Evolutionary conservation across 2,888 invertebrate genomes (phyloP).

Genomic region (Plemyria rubiginata): DNA sequence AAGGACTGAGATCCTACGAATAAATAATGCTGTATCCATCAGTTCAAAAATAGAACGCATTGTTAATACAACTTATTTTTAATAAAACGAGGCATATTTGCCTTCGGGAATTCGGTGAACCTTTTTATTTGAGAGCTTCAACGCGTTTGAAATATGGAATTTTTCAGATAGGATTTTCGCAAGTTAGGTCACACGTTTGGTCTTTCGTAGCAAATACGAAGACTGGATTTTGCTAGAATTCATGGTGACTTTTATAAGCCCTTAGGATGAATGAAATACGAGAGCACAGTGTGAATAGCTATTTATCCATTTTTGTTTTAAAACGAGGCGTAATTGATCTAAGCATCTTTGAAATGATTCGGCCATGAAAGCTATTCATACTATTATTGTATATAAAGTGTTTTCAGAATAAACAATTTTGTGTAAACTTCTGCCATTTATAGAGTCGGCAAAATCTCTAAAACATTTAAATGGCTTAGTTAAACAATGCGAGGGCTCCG

Average conservation of each 20-base stretch:
- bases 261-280: constrained; percentile 14
- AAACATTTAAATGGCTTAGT: constrained; percentile 45
- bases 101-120: constrained; percentile 30
- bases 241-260: constrained; percentile 21
- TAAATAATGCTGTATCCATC: too few species aligned
- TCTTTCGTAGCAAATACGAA: constrained; percentile 29
- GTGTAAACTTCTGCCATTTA: constrained; percentile 24
- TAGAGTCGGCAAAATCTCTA: constrained; percentile 29
- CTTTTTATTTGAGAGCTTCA: constrained; percentile 33
- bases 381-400: constrained; percentile 3
- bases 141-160: constrained; percentile 35
- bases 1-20: too few species aligned
- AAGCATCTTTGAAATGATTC: not conserved
- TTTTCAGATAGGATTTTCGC: constrained; percentile 30
- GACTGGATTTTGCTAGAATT: constrained; percentile 22
- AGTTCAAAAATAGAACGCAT: constrained; percentile 13
- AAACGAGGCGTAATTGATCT: constrained; percentile 4
- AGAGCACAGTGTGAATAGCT: constrained; percentile 1
- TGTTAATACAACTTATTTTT: constrained; percentile 32
- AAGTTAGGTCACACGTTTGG: constrained; percentile 25
- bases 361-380: constrained; percentile 5
- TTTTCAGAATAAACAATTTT: constrained; percentile 30
- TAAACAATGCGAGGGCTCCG: constrained; percentile 55
- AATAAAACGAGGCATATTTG: constrained; percentile 26
- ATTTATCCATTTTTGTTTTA: constrained; percentile 2